phyloP scores from a whole-genome alignment of 2,113 vertebrate species.

The Thunnus maccoyii region DNA sequence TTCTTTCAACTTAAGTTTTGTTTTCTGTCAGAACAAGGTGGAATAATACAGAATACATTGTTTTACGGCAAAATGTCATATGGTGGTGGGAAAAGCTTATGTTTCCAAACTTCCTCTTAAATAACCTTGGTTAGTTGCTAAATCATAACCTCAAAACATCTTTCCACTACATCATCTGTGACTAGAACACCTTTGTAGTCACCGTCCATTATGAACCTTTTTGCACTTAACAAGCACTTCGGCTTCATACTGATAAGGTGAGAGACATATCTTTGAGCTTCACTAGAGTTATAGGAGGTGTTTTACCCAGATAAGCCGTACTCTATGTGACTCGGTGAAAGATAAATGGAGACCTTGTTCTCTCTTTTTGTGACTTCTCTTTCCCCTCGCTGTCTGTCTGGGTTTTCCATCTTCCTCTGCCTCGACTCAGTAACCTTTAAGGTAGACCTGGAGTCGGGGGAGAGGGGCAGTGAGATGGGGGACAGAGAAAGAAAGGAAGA shows the following conservation, averaged over 20 bases:
- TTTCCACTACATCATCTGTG: slow-evolving; percentile 17
- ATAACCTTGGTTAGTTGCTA: not conserved
- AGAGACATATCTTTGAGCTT: slow-evolving; percentile 55
- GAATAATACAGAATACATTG: not conserved
- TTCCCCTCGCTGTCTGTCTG: slow-evolving; percentile 32
- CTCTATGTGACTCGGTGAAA: slow-evolving; percentile 52
- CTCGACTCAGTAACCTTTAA: slow-evolving; percentile 68
- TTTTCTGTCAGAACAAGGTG: not conserved
- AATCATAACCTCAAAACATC: slow-evolving; percentile 17
- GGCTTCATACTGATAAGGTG: slow-evolving; percentile 47
- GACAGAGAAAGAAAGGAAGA: not conserved
- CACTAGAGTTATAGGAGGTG: slow-evolving; percentile 41
- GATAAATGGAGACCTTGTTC: slow-evolving; percentile 68
- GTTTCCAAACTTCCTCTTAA: not conserved
- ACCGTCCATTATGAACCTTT: slow-evolving; percentile 52
- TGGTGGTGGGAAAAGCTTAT: not conserved
- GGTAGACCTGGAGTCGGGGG: slow-evolving; percentile 10
- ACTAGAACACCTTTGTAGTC: slow-evolving; percentile 37
- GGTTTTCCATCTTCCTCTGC: slow-evolving; percentile 69
- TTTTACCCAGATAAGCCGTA: slow-evolving; percentile 59
- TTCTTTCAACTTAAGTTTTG: not conserved
- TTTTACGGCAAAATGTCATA: not conserved
- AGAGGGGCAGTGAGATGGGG: not conserved
- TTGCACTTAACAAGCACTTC: slow-evolving; percentile 58
- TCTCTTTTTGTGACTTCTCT: slow-evolving; percentile 59